These are phyloP conservation scores for Hypanus sabinus DNA, from an alignment of 2,113 vertebrate genomes.

Conservation along the genomic window DNA sequence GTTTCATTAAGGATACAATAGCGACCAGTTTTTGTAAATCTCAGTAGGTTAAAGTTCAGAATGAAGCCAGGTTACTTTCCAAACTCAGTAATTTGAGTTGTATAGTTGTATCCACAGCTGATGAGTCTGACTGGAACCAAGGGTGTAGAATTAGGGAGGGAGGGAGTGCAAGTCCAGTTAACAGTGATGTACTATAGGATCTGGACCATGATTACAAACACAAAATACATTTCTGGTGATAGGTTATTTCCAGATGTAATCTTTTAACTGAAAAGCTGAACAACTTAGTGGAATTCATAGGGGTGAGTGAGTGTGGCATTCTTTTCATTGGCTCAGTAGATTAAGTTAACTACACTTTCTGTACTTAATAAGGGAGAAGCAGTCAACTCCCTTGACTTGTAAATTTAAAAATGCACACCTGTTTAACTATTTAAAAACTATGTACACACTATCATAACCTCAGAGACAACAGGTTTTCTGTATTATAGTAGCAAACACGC, in stretches of 20 bases:
- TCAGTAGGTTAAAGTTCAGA: constrained; percentile 15
- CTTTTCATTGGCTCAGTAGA: no score
- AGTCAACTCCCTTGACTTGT: not conserved
- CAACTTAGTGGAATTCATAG: no score
- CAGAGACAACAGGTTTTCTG: not conserved
- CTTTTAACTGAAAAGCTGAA: constrained; percentile 23
- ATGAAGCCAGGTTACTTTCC: not conserved
- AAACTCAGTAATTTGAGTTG: not conserved
- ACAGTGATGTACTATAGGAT: not conserved
- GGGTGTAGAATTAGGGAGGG: not conserved
- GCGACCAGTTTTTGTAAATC: not conserved
- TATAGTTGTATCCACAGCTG: not conserved
- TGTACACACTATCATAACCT: not conserved
- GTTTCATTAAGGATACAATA: not conserved
- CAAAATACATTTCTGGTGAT: not conserved
- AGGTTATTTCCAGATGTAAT: not conserved
- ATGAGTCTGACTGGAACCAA: not conserved
- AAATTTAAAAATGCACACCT: constrained; percentile 9
- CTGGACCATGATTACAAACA: not conserved
- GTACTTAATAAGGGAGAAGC: not conserved
- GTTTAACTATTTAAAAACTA: constrained; percentile 15
- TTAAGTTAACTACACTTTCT: not conserved
- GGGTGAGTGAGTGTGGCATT: not conserved
- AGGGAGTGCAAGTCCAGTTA: not conserved
- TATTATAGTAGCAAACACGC: not conserved